These are phyloP conservation scores for Ibycter americanus DNA, from an alignment of 2,797 vertebrate genomes.

Conservation along the genomic window DNA sequence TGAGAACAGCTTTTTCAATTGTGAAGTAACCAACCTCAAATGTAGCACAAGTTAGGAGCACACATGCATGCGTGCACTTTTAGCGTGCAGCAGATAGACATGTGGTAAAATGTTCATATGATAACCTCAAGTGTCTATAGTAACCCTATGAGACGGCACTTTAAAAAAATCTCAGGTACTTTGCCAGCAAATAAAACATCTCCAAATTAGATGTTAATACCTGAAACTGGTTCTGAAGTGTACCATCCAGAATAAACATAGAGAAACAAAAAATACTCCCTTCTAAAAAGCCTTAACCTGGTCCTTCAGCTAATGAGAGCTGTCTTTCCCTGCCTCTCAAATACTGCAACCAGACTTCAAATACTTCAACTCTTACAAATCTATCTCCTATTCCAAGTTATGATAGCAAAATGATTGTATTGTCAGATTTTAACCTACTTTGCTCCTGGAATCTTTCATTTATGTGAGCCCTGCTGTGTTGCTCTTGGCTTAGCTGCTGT, in stretches of 20 bases:
- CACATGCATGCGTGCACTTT: fast-evolving
- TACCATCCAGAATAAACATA: not conserved
- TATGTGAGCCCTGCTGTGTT: conserved; percentile 90
- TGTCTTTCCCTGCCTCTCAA: not conserved
- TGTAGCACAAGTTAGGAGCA: not conserved
- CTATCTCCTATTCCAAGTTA: not conserved
- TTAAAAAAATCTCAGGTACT: not conserved
- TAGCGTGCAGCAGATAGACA: not conserved
- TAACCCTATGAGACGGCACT: not conserved
- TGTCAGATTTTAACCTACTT: conserved; percentile 69
- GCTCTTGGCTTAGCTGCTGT: conserved; percentile 92
- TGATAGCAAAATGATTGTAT: not conserved
- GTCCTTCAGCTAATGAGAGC: not conserved
- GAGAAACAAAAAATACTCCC: not conserved
- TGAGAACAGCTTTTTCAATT: not conserved
- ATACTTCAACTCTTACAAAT: not conserved
- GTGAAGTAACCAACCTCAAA: not conserved
- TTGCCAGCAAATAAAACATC: not conserved
- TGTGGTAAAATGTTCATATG: not conserved
- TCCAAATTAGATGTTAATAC: not conserved
- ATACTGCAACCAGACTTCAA: not conserved
- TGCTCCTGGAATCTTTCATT: conserved; percentile 76
- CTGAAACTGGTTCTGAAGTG: not conserved
- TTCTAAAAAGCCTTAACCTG: not conserved
- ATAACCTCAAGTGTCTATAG: not conserved